phyloP scores from a whole-genome alignment of 2,888 invertebrate genomes.

The Vesta saturnalis region DNA sequence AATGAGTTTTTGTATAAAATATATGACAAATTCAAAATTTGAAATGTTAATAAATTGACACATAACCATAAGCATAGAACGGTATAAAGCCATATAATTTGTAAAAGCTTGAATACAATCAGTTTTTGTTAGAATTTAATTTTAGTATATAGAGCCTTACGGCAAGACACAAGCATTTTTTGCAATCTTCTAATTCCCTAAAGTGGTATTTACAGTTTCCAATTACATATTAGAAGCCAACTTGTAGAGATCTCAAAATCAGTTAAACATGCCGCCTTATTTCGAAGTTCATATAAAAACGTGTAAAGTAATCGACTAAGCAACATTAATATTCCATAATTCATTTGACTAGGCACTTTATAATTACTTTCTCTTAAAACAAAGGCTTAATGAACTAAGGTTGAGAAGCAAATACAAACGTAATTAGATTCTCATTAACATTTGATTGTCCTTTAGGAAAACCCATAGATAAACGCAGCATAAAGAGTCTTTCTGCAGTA shows the following conservation, averaged over 20 bases:
- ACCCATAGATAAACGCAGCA: slow-evolving; percentile 30
- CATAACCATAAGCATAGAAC: too few species aligned
- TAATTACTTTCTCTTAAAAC: slow-evolving; percentile 11
- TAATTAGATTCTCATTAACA: slow-evolving; percentile 40
- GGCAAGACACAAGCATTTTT: too few species aligned
- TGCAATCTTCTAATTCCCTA: too few species aligned
- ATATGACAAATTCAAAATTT: too few species aligned
- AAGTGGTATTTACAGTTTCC: not conserved
- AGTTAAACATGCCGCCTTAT: not conserved
- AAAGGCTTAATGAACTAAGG: slow-evolving; percentile 29
- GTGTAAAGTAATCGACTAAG: slow-evolving; percentile 1
- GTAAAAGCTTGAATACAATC: too few species aligned
- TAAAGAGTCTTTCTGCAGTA: slow-evolving; percentile 28
- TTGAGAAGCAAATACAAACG: slow-evolving; percentile 28
- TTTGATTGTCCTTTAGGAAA: slow-evolving; percentile 38
- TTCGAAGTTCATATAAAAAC: not conserved
- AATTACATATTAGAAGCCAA: too few species aligned
- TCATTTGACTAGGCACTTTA: not conserved
- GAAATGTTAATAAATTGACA: too few species aligned
- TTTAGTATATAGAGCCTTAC: too few species aligned
- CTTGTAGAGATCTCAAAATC: not conserved
- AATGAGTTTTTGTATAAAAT: too few species aligned
- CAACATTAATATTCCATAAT: not conserved
- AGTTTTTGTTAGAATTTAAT: too few species aligned
- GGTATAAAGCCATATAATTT: too few species aligned